phyloP scores from a whole-genome alignment of 2,888 invertebrate genomes.

The Cerceris rybyensis region DNA sequence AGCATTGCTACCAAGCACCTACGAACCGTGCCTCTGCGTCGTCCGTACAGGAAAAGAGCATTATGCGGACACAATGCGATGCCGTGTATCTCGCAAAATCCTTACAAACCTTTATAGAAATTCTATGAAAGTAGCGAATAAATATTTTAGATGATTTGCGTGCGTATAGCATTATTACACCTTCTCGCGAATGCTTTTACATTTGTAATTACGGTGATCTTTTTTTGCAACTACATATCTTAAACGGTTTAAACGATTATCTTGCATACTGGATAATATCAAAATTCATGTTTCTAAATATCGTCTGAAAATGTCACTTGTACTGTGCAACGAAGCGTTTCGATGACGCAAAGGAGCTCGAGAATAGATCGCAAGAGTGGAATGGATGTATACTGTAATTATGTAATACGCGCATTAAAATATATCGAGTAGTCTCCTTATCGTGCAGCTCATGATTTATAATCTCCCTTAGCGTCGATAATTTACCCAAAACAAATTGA shows the following conservation, averaged over 20 bases:
- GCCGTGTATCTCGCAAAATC: slow-evolving; percentile 32
- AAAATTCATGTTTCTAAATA: background rate
- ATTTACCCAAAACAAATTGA: no score
- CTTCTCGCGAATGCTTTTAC: background rate
- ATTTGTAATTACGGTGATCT: slow-evolving; percentile 21
- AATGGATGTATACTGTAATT: no score
- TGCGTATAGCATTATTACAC: slow-evolving; percentile 1
- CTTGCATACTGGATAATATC: no score
- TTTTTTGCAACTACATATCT: background rate
- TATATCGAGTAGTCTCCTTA: no score
- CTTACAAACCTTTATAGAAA: slow-evolving; percentile 39
- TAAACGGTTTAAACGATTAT: no score
- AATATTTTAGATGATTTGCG: slow-evolving; percentile 27
- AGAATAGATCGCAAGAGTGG: background rate
- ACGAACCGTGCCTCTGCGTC: no score
- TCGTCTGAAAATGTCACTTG: background rate
- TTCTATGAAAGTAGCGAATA: slow-evolving; percentile 33
- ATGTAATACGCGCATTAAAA: no score
- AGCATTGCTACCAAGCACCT: background rate
- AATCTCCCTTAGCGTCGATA: no score
- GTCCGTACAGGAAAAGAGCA: background rate
- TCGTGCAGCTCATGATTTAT: no score
- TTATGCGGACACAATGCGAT: slow-evolving; percentile 40
- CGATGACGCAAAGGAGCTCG: background rate
- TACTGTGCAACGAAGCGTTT: background rate